These are phyloP conservation scores for Alcedo atthis DNA, from an alignment of 2,797 vertebrate species.

Conservation along the genomic window DNA sequence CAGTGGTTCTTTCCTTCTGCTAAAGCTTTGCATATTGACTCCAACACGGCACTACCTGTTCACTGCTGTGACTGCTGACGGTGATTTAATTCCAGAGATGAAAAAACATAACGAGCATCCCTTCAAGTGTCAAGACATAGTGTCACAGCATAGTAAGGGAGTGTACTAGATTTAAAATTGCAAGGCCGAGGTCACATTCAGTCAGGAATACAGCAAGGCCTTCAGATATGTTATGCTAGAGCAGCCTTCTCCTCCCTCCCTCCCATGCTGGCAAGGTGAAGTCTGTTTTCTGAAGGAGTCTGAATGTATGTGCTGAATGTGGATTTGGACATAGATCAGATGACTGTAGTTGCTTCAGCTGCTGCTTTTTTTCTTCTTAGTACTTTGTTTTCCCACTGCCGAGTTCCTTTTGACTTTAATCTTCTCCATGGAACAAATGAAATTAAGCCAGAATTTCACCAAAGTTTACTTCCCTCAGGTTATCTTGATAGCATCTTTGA, in stretches of 20 bases:
- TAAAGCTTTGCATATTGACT: neutral
- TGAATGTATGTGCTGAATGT: neutral
- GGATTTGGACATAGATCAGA: neutral
- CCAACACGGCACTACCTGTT: accelerated
- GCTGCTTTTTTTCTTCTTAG: neutral
- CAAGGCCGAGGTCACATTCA: accelerated
- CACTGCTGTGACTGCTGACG: neutral
- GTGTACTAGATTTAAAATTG: neutral
- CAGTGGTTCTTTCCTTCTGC: neutral
- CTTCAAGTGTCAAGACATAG: neutral
- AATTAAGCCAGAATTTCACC: neutral
- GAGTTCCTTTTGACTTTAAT: neutral
- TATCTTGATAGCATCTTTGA: neutral
- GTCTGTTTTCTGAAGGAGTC: neutral
- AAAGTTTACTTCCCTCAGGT: accelerated
- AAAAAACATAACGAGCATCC: neutral
- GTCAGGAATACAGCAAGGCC: neutral
- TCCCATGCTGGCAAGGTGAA: neutral
- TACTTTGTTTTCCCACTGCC: neutral
- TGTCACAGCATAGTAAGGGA: too few species aligned
- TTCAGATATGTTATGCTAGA: neutral
- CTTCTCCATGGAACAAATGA: neutral
- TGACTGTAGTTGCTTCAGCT: neutral
- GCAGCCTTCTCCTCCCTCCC: neutral
- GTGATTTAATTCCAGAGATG: neutral